A percentile compares a stretch with the other conserved stretches of the same genome.
Conservation (phyloP, 2,888 invertebrate genomes). For the Busseola fusca region DNA sequence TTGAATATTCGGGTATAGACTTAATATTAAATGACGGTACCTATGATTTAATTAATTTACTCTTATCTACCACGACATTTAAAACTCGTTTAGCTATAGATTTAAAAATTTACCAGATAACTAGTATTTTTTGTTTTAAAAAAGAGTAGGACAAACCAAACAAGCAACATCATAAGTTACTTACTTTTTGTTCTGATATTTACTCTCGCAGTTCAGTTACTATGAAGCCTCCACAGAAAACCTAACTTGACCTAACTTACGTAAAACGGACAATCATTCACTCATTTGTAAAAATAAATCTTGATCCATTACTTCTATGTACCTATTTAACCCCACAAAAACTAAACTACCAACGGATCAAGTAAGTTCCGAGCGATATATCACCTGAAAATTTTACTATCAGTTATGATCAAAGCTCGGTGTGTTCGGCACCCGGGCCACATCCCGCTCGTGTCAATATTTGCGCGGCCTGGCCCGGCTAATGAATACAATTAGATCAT, state of each 20-base stretch:
- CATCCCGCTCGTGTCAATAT: constrained; percentile 83
- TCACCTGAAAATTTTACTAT: constrained; percentile 52
- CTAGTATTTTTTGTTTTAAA: neutral
- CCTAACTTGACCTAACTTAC: neutral
- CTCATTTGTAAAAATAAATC: neutral
- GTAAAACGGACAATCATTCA: neutral
- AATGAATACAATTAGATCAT: constrained; percentile 90
- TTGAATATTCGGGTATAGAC: neutral
- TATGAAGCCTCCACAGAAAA: neutral
- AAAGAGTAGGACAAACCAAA: neutral
- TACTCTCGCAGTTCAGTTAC: no score
- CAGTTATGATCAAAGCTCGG: constrained; percentile 64
- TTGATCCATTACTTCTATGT: constrained; percentile 4
- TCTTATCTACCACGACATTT: neutral
- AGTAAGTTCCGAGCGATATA: constrained; percentile 32
- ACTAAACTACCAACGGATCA: constrained; percentile 1
- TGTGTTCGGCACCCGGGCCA: constrained; percentile 63
- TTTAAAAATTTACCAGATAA: neutral
- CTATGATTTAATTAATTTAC: neutral
- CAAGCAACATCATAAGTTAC: no score
- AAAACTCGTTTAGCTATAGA: neutral
- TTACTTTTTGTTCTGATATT: neutral
- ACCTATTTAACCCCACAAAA: neutral
- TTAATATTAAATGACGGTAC: neutral
- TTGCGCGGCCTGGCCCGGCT: constrained; percentile 86